phyloP scores from a whole-genome alignment of 2,113 vertebrate species.

The Caretta caretta region DNA sequence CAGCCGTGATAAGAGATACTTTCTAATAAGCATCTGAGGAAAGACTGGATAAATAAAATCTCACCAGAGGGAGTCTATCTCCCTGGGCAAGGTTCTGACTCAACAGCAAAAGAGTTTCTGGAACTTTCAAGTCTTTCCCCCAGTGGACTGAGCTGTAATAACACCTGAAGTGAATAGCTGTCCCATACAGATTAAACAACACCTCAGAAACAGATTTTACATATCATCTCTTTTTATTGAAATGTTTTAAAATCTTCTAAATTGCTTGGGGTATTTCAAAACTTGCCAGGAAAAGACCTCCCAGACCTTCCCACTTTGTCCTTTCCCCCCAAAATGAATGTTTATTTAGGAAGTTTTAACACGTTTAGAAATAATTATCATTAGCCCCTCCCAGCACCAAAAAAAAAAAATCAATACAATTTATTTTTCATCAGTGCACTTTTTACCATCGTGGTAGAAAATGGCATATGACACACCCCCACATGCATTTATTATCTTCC shows the following conservation, averaged over 20 bases:
- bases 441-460: not conserved
- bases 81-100: not conserved
- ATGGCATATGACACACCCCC: not conserved
- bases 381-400: not conserved
- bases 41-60: not conserved
- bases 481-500: not conserved
- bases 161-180: not conserved
- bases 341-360: not conserved
- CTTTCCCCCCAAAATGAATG: accelerated
- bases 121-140: not conserved
- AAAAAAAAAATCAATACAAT: not conserved
- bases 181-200: not conserved
- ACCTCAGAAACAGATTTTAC: not conserved
- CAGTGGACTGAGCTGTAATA: accelerated
- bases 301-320: not conserved
- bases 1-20: not conserved
- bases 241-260: not conserved
- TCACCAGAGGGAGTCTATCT: not conserved
- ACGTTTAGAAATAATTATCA: not conserved
- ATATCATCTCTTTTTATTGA: not conserved
- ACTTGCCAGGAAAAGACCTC: not conserved
- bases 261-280: not conserved
- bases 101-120: not conserved
- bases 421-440: accelerated
- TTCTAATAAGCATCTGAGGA: accelerated